Conservation (phyloP, 37 sponge, comb jelly and placozoan species). For the Amphimedon queenslandica region DNA sequence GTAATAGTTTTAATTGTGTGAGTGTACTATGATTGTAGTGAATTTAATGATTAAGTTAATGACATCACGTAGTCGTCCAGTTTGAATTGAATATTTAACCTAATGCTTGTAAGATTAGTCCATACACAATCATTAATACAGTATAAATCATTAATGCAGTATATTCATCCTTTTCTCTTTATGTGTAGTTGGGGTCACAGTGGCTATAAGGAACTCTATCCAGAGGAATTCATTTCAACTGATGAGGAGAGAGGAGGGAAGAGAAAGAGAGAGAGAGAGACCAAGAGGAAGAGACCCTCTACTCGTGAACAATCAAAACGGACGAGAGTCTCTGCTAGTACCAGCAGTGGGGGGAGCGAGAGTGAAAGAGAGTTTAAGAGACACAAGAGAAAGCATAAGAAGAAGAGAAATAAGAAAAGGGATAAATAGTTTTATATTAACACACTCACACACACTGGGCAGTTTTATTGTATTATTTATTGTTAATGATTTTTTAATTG, state of each 20-base stretch:
- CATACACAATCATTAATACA: no score
- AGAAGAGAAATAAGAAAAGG: neutral
- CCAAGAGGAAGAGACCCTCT: neutral
- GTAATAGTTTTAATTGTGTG: no score
- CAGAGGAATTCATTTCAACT: slow-evolving; percentile 22
- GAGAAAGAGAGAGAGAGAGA: neutral
- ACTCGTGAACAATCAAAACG: neutral
- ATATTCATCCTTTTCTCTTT: slow-evolving; percentile 14
- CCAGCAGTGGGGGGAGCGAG: neutral
- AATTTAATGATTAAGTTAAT: no score
- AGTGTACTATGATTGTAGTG: no score
- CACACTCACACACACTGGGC: no score
- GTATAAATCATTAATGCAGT: slow-evolving; percentile 28
- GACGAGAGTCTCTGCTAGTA: neutral
- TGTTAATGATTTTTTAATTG: no score
- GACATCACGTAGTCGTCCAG: no score
- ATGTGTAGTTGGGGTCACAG: slow-evolving; percentile 45
- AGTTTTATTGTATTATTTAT: no score
- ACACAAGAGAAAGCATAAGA: neutral
- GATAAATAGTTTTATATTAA: no score
- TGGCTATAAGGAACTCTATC: slow-evolving; percentile 39
- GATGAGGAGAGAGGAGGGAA: slow-evolving; percentile 2
- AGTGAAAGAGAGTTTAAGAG: neutral
- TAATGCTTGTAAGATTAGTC: no score
- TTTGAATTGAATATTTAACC: no score